Conservation (phyloP, 2,113 vertebrate genomes). For the Indicator maculatus region DNA sequence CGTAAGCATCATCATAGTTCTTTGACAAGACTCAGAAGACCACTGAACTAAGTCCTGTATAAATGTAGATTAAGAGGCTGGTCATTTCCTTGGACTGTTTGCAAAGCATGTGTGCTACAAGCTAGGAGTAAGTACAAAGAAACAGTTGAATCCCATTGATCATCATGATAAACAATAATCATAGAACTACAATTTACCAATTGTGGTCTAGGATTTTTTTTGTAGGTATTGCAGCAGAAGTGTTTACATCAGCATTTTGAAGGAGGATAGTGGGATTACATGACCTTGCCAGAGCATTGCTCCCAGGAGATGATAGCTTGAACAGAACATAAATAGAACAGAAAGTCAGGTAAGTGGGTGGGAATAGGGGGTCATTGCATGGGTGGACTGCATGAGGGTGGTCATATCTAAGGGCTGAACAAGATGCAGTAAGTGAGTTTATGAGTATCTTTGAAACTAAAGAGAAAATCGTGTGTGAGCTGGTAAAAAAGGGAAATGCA, state of each 20-base stretch:
- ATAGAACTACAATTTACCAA: neutral
- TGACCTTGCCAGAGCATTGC: neutral
- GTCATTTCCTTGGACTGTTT: neutral
- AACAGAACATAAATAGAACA: neutral
- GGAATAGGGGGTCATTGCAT: neutral
- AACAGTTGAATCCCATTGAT: neutral
- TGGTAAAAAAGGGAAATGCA: neutral
- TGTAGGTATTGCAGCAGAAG: neutral
- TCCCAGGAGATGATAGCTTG: neutral
- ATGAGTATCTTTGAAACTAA: neutral
- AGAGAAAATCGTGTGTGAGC: rapidly evolving
- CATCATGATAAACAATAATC: neutral
- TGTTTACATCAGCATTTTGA: neutral
- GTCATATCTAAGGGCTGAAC: neutral
- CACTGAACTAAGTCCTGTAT: neutral
- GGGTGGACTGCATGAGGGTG: neutral
- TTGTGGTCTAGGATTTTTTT: neutral
- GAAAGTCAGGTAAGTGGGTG: neutral
- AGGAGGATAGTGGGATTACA: neutral
- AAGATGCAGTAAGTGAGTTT: neutral
- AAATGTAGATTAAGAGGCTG: neutral
- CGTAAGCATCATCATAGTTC: neutral
- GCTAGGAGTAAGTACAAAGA: neutral
- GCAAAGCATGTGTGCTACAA: neutral
- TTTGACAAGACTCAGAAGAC: neutral